phyloP scores from a whole-genome alignment of 2,113 vertebrate genomes.

The Mus pahari region DNA sequence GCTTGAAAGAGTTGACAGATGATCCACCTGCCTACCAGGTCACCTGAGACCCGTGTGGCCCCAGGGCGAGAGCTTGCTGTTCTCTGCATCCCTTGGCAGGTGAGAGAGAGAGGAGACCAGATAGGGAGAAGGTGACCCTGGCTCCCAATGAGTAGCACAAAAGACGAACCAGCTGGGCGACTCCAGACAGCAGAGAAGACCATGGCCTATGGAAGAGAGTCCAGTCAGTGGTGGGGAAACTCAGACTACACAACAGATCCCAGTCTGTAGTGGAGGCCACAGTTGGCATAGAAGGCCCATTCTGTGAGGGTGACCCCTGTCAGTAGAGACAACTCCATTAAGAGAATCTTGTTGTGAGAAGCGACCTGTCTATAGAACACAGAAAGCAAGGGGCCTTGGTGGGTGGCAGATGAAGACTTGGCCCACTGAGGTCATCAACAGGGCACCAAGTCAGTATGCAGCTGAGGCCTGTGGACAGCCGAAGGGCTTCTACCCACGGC shows the following conservation, averaged over 20 bases:
- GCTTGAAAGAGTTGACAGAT: background rate
- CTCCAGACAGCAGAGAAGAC: background rate
- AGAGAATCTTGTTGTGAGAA: background rate
- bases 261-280: no score
- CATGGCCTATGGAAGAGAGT: background rate
- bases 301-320: background rate
- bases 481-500: background rate
- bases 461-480: fast-evolving
- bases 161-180: background rate
- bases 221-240: background rate
- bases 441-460: fast-evolving
- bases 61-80: background rate
- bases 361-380: background rate
- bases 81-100: background rate
- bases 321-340: no score
- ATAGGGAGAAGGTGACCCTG: background rate
- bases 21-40: background rate
- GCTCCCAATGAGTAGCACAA: background rate
- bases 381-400: no score
- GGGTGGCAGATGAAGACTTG: no score
- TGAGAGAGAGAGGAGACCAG: no score
- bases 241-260: background rate
- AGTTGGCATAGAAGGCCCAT: background rate
- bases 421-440: background rate
- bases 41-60: background rate